Conservation (phyloP, 2,113 vertebrate genomes). For the Madoqua kirkii region DNA sequence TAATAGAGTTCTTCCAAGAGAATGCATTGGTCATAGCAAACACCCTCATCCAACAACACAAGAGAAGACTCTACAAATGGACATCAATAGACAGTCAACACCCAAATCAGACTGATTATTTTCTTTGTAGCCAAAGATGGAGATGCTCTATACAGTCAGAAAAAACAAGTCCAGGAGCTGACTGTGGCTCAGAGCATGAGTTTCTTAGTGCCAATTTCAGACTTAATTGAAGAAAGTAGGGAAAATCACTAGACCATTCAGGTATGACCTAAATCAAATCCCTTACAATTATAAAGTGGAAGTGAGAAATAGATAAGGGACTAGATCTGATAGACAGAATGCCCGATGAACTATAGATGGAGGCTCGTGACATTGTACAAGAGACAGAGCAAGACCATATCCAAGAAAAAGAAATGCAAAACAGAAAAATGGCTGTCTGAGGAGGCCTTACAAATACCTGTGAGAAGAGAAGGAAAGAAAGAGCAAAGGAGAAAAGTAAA, state of each 20-base stretch:
- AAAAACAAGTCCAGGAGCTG: neutral
- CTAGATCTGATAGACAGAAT: neutral
- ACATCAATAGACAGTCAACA: neutral
- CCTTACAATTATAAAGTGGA: neutral
- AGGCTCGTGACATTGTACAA: neutral
- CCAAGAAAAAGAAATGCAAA: neutral
- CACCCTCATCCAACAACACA: fast-evolving
- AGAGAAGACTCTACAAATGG: neutral
- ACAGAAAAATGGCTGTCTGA: neutral
- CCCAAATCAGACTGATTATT: neutral
- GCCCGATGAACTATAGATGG: neutral
- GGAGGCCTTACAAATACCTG: too few relatives aligned
- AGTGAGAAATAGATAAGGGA: neutral
- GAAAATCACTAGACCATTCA: neutral
- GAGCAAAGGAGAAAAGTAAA: too few relatives aligned
- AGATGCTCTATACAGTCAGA: neutral
- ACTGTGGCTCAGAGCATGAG: neutral
- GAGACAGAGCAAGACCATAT: neutral
- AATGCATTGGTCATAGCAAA: neutral
- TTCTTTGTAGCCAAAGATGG: neutral
- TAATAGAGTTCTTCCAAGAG: neutral
- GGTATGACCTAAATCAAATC: neutral
- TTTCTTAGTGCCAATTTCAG: neutral
- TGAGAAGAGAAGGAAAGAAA: too few relatives aligned
- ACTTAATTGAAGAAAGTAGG: neutral